These are phyloP conservation scores for Semnornis frantzii DNA, from an alignment of 2,113 vertebrate genomes.

Conservation along the genomic window DNA sequence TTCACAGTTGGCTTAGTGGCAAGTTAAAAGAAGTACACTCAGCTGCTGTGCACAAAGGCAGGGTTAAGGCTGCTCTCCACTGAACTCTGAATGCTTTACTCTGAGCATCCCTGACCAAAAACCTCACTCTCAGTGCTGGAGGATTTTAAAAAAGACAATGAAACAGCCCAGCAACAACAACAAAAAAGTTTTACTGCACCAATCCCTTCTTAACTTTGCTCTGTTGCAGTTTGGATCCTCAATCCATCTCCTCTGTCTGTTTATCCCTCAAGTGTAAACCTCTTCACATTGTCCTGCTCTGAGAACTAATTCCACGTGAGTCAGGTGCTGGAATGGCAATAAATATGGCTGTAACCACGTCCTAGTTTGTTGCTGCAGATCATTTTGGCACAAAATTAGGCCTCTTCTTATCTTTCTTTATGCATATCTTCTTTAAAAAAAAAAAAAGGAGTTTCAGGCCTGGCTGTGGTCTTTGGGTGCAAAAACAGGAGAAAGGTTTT, in stretches of 20 bases:
- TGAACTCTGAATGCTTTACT: background rate
- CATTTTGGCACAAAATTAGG: conserved; percentile 22
- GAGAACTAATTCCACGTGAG: conserved; percentile 33
- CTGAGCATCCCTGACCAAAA: background rate
- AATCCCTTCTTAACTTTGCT: background rate
- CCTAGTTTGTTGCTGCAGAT: conserved; percentile 14
- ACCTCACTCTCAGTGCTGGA: background rate
- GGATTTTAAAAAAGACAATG: background rate
- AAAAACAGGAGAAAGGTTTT: background rate
- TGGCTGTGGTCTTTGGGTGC: background rate
- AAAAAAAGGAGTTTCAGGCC: background rate
- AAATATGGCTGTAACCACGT: conserved; percentile 43
- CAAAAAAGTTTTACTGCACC: background rate
- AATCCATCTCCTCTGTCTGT: conserved; percentile 18
- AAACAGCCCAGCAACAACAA: background rate
- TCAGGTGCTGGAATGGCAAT: conserved; percentile 60
- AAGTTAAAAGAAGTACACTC: background rate
- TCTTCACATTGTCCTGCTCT: conserved; percentile 7
- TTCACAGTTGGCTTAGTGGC: background rate
- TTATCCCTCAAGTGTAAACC: conserved; percentile 49
- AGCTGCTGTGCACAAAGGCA: background rate
- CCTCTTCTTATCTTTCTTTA: conserved; percentile 6
- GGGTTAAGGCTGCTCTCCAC: background rate
- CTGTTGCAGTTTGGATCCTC: background rate
- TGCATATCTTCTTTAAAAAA: background rate